Base-by-base conservation (phyloP, 2,888 invertebrate genomes). In the Rhingia rostrata region DNA sequence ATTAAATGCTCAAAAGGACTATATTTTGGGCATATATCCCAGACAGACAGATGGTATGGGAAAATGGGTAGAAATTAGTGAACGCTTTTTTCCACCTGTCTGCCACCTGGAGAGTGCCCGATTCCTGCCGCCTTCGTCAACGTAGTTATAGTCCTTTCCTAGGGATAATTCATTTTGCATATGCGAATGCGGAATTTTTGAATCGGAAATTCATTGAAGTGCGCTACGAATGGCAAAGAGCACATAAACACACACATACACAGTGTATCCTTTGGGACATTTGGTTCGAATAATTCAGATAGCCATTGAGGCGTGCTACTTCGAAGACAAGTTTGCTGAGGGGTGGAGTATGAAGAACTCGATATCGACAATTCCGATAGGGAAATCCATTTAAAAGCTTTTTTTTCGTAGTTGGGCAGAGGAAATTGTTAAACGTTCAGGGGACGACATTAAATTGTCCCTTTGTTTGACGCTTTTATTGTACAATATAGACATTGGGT, bases 111-210 rank as follows among this genome's bases (percentile, higher is more conserved):
- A 69, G 80, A 80, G 84, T 69, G 22, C 33, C 69, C 70, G 77
- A 75, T 75, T 78, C 60, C 35, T 67, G 33, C 41, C 32, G 33
- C 12, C 51, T 14, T 22, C 45, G 32, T 37, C 32, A 10, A 14
- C 45, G 49, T 35, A 30, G 22, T 22, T 47, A 45, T 2, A 7
- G 73, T 61, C 70, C 47, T 63, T 72, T 56, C 32, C 39, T 56
- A 49, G 30, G 80, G 74, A 84, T 84, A 80, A 84, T 84, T 84
- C 80, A 74, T 80, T 84, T 84, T 84, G 75, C 80, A 84, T 84
- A 83, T 80, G 64, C 80, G 84, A 84, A 70, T 80, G 64, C 63
- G 73, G 78, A 79, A 74, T 83, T 83, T 84, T 70, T 74, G 84
- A 84, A 80, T 80, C 80, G 84, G 80, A 84, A 84, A 84, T 84